Evolutionary conservation across 2,888 invertebrate genomes (phyloP).

Genomic region (Coleophora deauratella): DNA sequence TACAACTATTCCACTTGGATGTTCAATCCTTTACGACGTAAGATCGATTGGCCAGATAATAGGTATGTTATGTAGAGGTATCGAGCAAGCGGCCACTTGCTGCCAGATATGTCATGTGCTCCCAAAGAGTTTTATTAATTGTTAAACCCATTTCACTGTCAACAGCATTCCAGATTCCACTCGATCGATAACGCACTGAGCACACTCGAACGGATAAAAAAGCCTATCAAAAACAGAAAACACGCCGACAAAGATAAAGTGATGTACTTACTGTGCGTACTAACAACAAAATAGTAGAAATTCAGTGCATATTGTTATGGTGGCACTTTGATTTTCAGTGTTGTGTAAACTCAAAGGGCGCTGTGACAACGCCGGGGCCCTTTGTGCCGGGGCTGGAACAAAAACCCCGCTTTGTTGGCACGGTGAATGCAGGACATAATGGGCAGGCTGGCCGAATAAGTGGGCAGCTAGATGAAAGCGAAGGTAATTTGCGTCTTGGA

Average conservation of each 20-base stretch:
- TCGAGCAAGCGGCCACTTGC: conserved; percentile 45
- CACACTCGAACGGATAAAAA: conserved; percentile 33
- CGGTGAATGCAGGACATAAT: conserved; percentile 38
- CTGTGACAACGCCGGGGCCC: conserved; percentile 50
- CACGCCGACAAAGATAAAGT: conserved; percentile 62
- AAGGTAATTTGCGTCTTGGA: conserved; percentile 5
- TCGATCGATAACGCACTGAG: conserved; percentile 56
- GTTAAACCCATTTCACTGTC: conserved; percentile 71
- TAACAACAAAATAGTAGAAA: conserved; percentile 44
- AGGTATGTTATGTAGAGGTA: conserved; percentile 15
- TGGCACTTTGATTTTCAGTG: conserved; percentile 67
- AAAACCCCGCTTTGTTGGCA: conserved; percentile 52
- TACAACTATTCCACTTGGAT: too few relatives aligned
- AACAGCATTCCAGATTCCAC: conserved; percentile 63
- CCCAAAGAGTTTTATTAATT: conserved; percentile 66
- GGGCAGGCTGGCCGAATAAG: conserved; percentile 48
- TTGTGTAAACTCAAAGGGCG: conserved; percentile 67
- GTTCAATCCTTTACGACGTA: conserved; percentile 6
- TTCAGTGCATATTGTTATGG: conserved; percentile 55
- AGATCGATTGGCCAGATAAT: conserved; percentile 17
- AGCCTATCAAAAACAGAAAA: conserved; percentile 32
- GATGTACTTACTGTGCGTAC: too few relatives aligned
- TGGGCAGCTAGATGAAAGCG: conserved; percentile 30
- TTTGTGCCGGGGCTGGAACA: conserved; percentile 49
- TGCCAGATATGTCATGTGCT: conserved; percentile 18